Conservation (phyloP, 2,113 vertebrate genomes). For the Procapra przewalskii region DNA sequence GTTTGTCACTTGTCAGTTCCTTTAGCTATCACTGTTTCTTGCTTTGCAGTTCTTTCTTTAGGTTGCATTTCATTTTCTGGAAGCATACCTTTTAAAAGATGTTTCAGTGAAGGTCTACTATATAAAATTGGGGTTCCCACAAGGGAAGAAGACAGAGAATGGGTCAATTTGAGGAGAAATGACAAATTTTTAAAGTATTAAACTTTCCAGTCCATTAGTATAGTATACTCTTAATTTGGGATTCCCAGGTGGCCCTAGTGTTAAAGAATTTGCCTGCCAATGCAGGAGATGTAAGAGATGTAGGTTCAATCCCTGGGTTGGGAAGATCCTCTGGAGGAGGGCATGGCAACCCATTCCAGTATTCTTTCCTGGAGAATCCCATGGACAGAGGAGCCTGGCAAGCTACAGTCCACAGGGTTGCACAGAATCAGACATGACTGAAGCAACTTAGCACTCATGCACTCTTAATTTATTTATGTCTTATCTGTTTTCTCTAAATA, state of each 20-base stretch:
- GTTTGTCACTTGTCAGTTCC: neutral
- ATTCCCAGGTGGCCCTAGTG: neutral
- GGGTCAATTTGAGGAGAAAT: neutral
- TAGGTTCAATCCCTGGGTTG: neutral
- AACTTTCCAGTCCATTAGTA: neutral
- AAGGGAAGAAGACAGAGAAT: neutral
- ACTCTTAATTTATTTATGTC: neutral
- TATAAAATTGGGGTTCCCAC: neutral
- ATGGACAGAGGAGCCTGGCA: neutral
- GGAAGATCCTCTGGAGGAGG: neutral
- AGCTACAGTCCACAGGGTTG: neutral
- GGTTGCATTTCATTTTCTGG: neutral
- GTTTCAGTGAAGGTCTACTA: neutral
- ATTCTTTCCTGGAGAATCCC: neutral
- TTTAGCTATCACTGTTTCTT: neutral
- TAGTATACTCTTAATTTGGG: neutral
- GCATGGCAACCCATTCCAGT: neutral
- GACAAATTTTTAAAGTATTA: neutral
- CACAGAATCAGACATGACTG: neutral
- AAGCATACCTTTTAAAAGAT: neutral
- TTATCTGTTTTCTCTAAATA: constrained; percentile 1
- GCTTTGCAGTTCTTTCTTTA: neutral
- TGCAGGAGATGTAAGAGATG: neutral
- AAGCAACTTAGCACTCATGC: neutral
- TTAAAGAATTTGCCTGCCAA: neutral